Evolutionary conservation across 2,888 invertebrate genomes (phyloP), one percentile per base, ranked within the genome.

Genomic region (Cybosia mesomella): DNA sequence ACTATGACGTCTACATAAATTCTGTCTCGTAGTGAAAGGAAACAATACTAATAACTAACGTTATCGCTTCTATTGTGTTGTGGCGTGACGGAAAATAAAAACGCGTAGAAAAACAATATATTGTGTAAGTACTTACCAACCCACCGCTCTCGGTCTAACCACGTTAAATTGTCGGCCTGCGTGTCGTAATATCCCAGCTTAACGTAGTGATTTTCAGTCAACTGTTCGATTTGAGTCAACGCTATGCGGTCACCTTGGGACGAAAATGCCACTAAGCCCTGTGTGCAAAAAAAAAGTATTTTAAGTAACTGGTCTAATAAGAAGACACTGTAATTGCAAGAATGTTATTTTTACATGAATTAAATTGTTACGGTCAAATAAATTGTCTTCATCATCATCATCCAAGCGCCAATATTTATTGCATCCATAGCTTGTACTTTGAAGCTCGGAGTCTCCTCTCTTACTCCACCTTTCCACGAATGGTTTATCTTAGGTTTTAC

Each of bases 211-310:
- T 99, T 99, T 92, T 98, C 98, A 73, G 97, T 96, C 95, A 99
- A 97, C 94, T 99, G 99, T 90, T 99, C 99, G 80, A 99, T 98
- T 95, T 99, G 99, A 34, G 99, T 99, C 92, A 99, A 96, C 60
- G 99, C 99, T 87, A 99, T 99, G 83, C 99, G 97, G 95, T 99
- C 99, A 81, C 99, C 99, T 95, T 98, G 98, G 11, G 99, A 99
- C 81, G 99, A 99, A 95, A 99, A 99, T 53, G 99, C 99, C 73
- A 99, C 99, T 85, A 97, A 96, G 60, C 99, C 99, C 99, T 99
- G 92, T 21, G 49, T n/a, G 54, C 2, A 24, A 64, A 28, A 13
- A 54, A 63, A 15, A 11, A 0, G 55, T 24, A 55, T 1, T 49
- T 22, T 4, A 4, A 24, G 2, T 18, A n/a, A 18, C 24, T 39